These are phyloP conservation scores for Saxicola maurus DNA, from an alignment of 2,797 vertebrate genomes.

Conservation along the genomic window DNA sequence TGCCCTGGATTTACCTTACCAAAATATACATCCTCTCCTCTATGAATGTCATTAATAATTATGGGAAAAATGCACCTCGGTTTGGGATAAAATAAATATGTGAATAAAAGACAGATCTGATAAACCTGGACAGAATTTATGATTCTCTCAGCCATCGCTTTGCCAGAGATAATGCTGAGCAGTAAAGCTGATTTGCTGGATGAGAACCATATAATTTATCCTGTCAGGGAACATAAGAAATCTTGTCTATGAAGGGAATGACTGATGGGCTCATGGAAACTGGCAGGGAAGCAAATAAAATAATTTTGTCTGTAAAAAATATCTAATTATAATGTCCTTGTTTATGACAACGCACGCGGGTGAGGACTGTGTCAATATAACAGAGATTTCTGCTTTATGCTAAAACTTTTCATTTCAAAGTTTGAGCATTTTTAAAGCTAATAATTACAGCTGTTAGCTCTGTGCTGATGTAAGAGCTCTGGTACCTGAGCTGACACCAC, in stretches of 20 bases:
- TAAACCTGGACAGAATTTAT: conserved; percentile 75
- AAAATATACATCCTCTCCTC: neutral
- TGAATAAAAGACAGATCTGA: conserved; percentile 70
- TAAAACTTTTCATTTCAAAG: conserved; percentile 4
- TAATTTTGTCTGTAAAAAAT: conserved; percentile 70
- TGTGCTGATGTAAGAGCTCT: neutral
- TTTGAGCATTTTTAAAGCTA: neutral
- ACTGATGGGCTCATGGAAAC: conserved; percentile 72
- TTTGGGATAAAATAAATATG: conserved; percentile 67
- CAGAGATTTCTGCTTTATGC: neutral
- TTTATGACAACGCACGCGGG: neutral
- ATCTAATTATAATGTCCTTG: conserved; percentile 64
- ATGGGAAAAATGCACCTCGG: conserved; percentile 11
- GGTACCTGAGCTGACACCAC: neutral
- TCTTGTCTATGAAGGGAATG: conserved; percentile 63
- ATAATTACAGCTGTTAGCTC: conserved; percentile 10
- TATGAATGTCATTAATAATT: conserved; percentile 71
- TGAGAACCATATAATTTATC: conserved; percentile 77
- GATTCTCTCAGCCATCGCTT: conserved; percentile 57
- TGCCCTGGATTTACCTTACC: neutral
- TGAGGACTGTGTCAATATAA: neutral
- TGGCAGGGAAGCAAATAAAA: conserved; percentile 74
- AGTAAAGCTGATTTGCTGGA: conserved; percentile 74
- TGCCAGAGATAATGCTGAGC: conserved; percentile 69
- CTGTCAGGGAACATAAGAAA: conserved; percentile 74